Conservation (phyloP, 2,888 invertebrate species). For the Odontocolon sp. region DNA sequence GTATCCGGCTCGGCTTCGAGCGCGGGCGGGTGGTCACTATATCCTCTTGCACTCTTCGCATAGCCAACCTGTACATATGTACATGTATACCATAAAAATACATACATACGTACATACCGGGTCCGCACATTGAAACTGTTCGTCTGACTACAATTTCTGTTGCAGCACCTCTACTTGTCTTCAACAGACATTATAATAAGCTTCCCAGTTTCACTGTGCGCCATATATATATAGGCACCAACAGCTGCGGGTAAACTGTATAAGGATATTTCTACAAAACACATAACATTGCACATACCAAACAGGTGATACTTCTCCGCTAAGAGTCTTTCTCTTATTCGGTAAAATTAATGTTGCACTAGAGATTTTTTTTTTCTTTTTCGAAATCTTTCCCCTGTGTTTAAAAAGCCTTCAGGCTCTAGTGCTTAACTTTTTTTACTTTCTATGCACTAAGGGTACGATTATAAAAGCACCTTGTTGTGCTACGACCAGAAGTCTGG, state of each 20-base stretch:
- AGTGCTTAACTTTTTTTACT: neutral
- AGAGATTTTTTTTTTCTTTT: neutral
- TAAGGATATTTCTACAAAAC: slow-evolving; percentile 56
- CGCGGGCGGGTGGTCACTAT: slow-evolving; percentile 47
- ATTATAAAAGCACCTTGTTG: slow-evolving; percentile 13
- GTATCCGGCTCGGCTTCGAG: slow-evolving; percentile 36
- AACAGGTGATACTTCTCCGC: slow-evolving; percentile 33
- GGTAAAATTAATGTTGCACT: slow-evolving; percentile 39
- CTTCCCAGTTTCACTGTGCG: no score
- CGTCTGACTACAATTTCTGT: no score
- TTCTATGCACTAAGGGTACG: neutral
- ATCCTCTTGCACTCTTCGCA: slow-evolving; percentile 18
- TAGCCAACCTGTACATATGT: neutral
- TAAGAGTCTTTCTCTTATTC: slow-evolving; percentile 13
- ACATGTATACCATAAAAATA: neutral
- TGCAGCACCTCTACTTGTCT: no score
- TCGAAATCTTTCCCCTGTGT: neutral
- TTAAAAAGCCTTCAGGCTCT: neutral
- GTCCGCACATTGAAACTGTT: no score
- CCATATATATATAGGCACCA: slow-evolving; percentile 28
- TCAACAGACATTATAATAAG: no score
- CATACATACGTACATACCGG: neutral
- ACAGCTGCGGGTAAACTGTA: slow-evolving; percentile 50
- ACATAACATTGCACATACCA: slow-evolving; percentile 50
- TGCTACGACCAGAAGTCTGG: slow-evolving; percentile 28